A percentile compares a stretch with the other conserved stretches of the same genome.
Evolutionary conservation across 2,888 invertebrate genomes (phyloP).

Genomic region (Nasonia oneida): DNA sequence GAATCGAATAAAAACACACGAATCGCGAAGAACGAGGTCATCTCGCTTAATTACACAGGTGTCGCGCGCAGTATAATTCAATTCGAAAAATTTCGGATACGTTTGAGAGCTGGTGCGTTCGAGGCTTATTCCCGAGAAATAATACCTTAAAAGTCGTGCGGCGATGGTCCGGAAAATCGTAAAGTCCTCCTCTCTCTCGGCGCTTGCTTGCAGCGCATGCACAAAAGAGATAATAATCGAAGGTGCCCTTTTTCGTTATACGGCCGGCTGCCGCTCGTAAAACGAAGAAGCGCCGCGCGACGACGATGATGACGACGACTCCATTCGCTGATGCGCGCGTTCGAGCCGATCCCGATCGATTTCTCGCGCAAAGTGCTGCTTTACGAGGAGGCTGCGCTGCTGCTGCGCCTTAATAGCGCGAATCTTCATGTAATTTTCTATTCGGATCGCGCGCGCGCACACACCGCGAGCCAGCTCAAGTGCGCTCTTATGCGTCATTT

Average conservation of each 20-base stretch:
- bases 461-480: background rate
- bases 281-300: constrained; percentile 13
- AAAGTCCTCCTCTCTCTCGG: background rate
- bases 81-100: background rate
- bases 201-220: background rate
- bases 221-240: constrained; percentile 57
- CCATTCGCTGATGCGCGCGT: background rate
- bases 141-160: constrained; percentile 3
- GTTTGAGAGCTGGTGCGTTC: background rate
- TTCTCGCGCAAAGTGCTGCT: constrained; percentile 48
- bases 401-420: constrained; percentile 36
- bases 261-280: constrained; percentile 49
- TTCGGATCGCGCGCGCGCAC: constrained; percentile 9
- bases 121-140: background rate
- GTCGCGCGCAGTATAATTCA: background rate
- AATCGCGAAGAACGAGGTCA: background rate
- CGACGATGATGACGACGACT: constrained; percentile 25
- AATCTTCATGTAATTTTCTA: constrained; percentile 55
- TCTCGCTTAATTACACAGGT: background rate
- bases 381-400: constrained; percentile 12
- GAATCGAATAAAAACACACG: constrained; percentile 42
- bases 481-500: constrained; percentile 30
- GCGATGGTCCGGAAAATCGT: constrained; percentile 11
- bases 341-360: constrained; percentile 33
- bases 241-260: constrained; percentile 56